A percentile compares a stretch with the other conserved stretches of the same genome.
These are phyloP conservation scores for Alexandromys fortis DNA, from an alignment of 2,113 vertebrate genomes.

Conservation along the genomic window DNA sequence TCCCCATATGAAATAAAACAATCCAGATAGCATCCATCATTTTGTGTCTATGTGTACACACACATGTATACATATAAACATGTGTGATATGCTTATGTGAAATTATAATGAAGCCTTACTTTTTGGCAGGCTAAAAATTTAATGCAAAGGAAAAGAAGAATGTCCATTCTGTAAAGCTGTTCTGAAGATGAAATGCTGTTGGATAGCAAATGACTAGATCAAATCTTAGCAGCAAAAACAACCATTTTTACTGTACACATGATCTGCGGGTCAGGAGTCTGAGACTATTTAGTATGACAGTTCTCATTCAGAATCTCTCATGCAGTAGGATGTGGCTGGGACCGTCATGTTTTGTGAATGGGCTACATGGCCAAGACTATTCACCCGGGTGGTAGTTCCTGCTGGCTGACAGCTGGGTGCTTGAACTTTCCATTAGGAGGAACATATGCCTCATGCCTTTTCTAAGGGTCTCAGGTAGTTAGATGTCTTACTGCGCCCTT, in stretches of 20 bases:
- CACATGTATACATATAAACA: background rate
- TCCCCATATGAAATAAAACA: background rate
- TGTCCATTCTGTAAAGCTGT: background rate
- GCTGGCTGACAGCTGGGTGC: background rate
- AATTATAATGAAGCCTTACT: background rate
- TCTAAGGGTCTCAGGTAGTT: background rate
- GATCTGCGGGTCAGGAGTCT: background rate
- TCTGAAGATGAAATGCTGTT: background rate
- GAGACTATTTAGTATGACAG: background rate
- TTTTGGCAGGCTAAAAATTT: background rate
- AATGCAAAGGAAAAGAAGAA: background rate
- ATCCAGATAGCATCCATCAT: background rate
- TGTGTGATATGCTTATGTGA: background rate
- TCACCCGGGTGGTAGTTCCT: background rate
- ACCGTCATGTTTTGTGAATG: background rate
- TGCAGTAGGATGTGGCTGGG: background rate
- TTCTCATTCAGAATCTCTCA: background rate
- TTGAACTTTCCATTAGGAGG: background rate
- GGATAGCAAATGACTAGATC: background rate
- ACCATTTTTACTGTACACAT: background rate
- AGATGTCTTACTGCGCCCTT: background rate
- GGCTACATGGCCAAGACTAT: background rate
- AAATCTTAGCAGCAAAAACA: slow-evolving; percentile 13
- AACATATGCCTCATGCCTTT: background rate
- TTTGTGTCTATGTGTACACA: background rate